Evolutionary conservation across 2,888 invertebrate species (phyloP).

Genomic region (Xylocampa areola): DNA sequence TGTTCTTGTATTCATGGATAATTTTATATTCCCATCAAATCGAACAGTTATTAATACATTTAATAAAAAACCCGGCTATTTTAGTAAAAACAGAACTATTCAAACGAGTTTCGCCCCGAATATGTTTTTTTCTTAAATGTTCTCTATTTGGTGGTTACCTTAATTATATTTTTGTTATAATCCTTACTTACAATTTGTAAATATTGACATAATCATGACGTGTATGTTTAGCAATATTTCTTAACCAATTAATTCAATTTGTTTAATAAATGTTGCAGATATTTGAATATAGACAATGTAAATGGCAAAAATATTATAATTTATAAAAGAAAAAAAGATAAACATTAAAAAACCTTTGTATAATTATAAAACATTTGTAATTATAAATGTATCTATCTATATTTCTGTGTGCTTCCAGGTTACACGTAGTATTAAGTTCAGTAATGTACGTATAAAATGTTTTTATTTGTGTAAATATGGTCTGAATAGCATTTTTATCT

Average conservation of each 20-base stretch:
- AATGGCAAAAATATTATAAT: constrained; percentile 16
- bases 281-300: constrained; percentile 20
- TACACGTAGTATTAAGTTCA: constrained; percentile 73
- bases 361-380: constrained; percentile 44
- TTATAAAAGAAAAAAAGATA: constrained; percentile 2
- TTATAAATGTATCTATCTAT: constrained; percentile 67
- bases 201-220: constrained; percentile 16
- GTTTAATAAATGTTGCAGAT: constrained; percentile 15
- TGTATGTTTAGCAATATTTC: constrained; percentile 22
- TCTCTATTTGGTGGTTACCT: constrained; percentile 7
- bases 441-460: constrained; percentile 60
- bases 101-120: no score
- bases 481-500: constrained; percentile 85
- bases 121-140: constrained; percentile 5
- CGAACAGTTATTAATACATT: no score
- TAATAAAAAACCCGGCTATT: no score
- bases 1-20: no score
- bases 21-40: no score
- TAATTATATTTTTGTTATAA: not conserved
- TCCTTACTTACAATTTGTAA: constrained; percentile 25
- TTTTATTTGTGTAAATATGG: constrained; percentile 81
- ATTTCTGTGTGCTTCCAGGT: constrained; percentile 89
- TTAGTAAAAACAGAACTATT: no score
- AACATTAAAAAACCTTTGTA: constrained; percentile 49
- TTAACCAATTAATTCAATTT: constrained; percentile 24